These are phyloP conservation scores for Embidobia sp. DNA, from an alignment of 2,888 invertebrate genomes.

Conservation along the genomic window DNA sequence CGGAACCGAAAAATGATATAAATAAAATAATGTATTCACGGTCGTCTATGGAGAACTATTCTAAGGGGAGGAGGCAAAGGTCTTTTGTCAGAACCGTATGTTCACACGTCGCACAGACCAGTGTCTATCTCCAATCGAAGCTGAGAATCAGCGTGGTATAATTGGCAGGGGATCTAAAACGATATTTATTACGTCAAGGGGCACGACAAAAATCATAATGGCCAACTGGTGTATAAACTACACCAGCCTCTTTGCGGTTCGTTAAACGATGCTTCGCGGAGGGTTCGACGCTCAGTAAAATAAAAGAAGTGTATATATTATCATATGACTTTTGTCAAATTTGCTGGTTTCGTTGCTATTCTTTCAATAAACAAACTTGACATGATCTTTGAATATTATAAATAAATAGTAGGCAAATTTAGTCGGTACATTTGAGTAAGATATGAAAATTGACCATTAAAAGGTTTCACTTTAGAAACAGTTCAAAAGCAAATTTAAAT, in stretches of 20 bases:
- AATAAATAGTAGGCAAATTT: too few species aligned
- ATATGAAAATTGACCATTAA: too few species aligned
- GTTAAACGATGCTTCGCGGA: slow-evolving; percentile 75
- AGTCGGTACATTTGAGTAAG: too few species aligned
- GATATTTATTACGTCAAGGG: slow-evolving; percentile 79
- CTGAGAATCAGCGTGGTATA: slow-evolving; percentile 70
- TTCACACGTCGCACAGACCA: slow-evolving; percentile 73
- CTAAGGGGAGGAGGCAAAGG: slow-evolving; percentile 55
- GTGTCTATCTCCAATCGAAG: slow-evolving; percentile 61
- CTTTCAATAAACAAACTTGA: too few species aligned
- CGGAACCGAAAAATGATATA: slow-evolving; percentile 64
- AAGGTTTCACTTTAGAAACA: too few species aligned
- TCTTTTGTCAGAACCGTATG: slow-evolving; percentile 74
- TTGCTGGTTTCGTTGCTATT: too few species aligned
- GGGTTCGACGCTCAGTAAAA: slow-evolving; percentile 38
- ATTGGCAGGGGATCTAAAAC: slow-evolving; percentile 78
- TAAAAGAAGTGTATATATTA: slow-evolving; percentile 34
- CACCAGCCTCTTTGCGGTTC: slow-evolving; percentile 80
- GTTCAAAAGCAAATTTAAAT: too few species aligned
- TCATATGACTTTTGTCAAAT: slow-evolving; percentile 4
- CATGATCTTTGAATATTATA: too few species aligned
- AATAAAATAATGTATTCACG: slow-evolving; percentile 76
- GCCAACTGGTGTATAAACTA: slow-evolving; percentile 77
- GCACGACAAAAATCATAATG: slow-evolving; percentile 75
- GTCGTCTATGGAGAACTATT: slow-evolving; percentile 62